Evolutionary conservation across 2,888 invertebrate genomes (phyloP).

Genomic region (Patella caerulea): DNA sequence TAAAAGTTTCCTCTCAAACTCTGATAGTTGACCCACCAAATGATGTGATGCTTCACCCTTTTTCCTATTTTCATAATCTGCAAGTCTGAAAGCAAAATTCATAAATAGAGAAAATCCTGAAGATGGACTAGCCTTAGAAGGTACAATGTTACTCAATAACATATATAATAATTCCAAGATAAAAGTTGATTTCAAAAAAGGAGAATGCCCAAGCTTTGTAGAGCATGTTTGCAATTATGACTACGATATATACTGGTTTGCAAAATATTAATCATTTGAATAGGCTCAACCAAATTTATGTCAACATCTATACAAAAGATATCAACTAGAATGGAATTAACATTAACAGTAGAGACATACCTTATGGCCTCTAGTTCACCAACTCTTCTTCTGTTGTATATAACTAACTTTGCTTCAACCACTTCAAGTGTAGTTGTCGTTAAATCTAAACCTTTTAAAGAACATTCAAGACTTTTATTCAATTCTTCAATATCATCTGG

Average conservation of each 20-base stretch:
- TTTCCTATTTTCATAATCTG: neutral
- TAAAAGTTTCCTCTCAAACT: neutral
- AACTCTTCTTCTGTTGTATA: constrained; percentile 8
- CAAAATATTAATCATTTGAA: no score
- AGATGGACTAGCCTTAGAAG: neutral
- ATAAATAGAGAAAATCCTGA: neutral
- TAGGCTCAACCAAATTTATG: no score
- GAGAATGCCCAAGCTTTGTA: no score
- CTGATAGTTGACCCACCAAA: neutral
- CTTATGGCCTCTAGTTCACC: neutral
- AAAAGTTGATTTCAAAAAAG: no score
- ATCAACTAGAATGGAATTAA: neutral
- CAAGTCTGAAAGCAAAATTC: neutral
- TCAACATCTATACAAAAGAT: no score
- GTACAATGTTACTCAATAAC: no score
- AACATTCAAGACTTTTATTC: constrained; percentile 1
- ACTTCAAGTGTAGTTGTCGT: neutral
- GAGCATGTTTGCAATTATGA: no score
- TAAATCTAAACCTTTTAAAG: constrained; percentile 2
- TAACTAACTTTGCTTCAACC: neutral
- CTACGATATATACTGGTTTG: no score
- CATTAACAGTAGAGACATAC: neutral
- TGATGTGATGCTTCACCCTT: neutral
- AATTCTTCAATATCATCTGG: constrained; percentile 8
- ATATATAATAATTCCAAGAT: no score